Evolutionary conservation across 1,140 invertebrate genomes (phyloP), one percentile per base, ranked within the genome.

Genomic region (Drosophila paulistorum): DNA sequence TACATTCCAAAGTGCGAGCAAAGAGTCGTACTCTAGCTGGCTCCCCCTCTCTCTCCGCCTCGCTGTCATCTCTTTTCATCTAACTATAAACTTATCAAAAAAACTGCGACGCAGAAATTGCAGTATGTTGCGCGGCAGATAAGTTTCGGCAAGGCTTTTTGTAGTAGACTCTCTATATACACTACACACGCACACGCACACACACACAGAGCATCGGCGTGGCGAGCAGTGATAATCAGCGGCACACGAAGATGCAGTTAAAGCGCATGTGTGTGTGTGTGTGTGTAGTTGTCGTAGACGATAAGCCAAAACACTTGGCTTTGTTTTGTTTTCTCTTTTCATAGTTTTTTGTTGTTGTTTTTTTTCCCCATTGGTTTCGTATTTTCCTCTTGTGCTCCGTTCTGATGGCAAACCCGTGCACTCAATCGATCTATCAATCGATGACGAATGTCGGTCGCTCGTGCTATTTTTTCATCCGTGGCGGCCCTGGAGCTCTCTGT

Each of bases 121-220:
- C n/a, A n/a, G n/a, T 71, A 20, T 57, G 35, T 87, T 79, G 79
- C 74, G 81, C 77, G 71, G 64, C 70, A 83, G 83, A 89, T 89
- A 90, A 78, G 69, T 81, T 89, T 89, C 81, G 85, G 84, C 81
- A 85, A 90, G 71, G 68, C 77, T 86, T 58, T 58, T 90, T 89
- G 81, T 85, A 90, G 81, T 86, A 77, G 71, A 65, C 58, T 30
- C 30, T 30, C 30, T 30, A 5, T 7, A 30, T 7, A 60, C 62
- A 64, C 45, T 51, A 48, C 64, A 11, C 54, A 48, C 42, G 10
- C 17, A 14, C 42, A 20, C 26, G 6, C 26, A 30, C 26, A 6
- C 26, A 30, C 5, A 30, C 5, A 30, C 26, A 30, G 30, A 30
- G 30, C 5, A 30, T 30, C 6, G 30, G 30, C 5, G 30, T 30